These are phyloP conservation scores for Callithrix jacchus DNA, from an alignment of 2,113 vertebrate species.

Conservation along the genomic window DNA sequence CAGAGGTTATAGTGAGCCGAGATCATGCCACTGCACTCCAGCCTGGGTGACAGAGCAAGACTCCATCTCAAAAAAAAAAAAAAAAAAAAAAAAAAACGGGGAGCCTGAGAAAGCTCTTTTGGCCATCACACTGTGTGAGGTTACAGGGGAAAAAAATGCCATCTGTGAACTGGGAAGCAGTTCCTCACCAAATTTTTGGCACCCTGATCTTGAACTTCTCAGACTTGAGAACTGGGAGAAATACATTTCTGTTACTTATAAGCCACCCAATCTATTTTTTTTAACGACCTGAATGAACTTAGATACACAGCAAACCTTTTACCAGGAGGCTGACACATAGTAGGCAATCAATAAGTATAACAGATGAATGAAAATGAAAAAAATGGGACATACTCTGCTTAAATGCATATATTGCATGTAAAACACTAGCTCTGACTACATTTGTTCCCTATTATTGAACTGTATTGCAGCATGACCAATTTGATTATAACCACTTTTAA, in stretches of 20 bases:
- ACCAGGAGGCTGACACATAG: background rate
- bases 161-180: background rate
- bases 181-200: background rate
- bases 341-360: background rate
- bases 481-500: conserved; percentile 26
- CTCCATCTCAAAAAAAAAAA: too few species aligned
- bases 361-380: background rate
- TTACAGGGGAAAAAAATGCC: background rate
- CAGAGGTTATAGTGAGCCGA: too few species aligned
- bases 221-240: background rate
- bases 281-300: background rate
- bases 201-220: background rate
- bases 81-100: too few species aligned
- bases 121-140: background rate
- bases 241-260: background rate
- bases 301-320: background rate
- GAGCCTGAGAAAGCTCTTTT: background rate
- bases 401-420: background rate
- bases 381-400: background rate
- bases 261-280: background rate
- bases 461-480: background rate
- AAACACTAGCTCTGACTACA: background rate
- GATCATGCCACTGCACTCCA: too few species aligned
- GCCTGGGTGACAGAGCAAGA: too few species aligned
- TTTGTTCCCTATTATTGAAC: conserved; percentile 5